Percentiles rank a stretch among this genome's conserved stretches.
phyloP scores from a whole-genome alignment of 2,113 vertebrate genomes.

The Trogon melanurus region DNA sequence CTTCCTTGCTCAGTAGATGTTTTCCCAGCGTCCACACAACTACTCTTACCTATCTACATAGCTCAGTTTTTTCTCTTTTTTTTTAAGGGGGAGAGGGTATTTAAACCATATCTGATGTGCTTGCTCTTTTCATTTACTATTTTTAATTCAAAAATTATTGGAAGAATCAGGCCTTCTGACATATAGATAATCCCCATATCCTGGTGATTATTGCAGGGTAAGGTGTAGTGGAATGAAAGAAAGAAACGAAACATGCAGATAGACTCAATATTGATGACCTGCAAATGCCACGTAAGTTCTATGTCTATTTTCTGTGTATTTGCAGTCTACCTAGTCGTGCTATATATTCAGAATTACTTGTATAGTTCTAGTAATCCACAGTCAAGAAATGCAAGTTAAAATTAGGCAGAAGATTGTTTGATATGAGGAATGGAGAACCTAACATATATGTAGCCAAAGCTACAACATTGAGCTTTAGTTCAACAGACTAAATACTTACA shows the following conservation, averaged over 20 bases:
- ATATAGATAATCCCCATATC: not conserved
- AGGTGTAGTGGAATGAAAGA: not conserved
- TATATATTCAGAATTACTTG: not conserved
- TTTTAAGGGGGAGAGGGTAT: fast-evolving
- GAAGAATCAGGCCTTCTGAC: not conserved
- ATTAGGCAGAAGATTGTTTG: not conserved
- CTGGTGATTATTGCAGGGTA: not conserved
- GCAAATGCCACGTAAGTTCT: not conserved
- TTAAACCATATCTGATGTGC: not conserved
- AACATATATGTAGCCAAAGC: not conserved
- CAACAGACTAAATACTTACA: not conserved
- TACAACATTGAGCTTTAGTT: not conserved
- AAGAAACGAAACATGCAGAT: not conserved
- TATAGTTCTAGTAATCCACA: not conserved
- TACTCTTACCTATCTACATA: not conserved
- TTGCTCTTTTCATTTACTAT: not conserved
- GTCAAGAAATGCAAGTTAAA: not conserved
- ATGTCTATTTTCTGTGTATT: not conserved
- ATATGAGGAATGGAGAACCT: not conserved
- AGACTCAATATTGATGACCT: not conserved
- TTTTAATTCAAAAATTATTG: not conserved
- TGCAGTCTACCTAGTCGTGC: not conserved
- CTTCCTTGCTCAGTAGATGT: not conserved
- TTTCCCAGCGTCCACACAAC: not conserved
- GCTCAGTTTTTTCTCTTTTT: not conserved